Evolutionary conservation across 2,113 vertebrate species (phyloP), one percentile per base, ranked within the genome.

Genomic region (Melanotaenia duboulayi): DNA sequence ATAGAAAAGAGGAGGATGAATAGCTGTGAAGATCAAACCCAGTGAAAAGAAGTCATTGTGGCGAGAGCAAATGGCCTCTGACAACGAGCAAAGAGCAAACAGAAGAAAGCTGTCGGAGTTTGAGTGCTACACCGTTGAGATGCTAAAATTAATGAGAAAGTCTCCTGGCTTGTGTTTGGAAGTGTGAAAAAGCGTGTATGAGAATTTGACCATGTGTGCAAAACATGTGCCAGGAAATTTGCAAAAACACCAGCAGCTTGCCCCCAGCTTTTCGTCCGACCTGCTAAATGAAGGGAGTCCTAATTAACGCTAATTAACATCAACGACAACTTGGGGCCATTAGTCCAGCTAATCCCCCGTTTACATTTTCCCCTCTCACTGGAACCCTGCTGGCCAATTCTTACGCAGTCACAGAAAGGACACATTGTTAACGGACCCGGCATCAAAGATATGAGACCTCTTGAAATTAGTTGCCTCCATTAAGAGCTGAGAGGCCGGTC

Each of bases 271-370:
- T 66, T 49, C 48, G 44, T 54, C 50, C 74, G 1, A 50, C 32
- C 70, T 22, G 76, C 65, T 65, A 74, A 84, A 85, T 72, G 75
- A 87, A 80, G 52, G 81, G 70, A 83, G 78, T 78, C 91, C 92
- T 91, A 94, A 94, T 95, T 94, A 93, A 93, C 71, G 76, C 87
- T 92, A 93, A 94, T 95, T 93, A 94, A 92, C 88, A 82, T 95
- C 93, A 95, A 91, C 55, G 91, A 92, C 91, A 93, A 90, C 87
- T 89, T 39, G 84, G 71, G 86, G 90, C 88, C 90, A 93, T 92
- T 93, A 93, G 93, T 84, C 90, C 75, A 16, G 91, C 90, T 94
- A 95, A 94, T 94, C 94, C 93, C 51, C 77, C 65, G 91, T 93
- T 93, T 93, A 94, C 89, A 86, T 92, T 91, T 92, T 88, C 84